Conservation (phyloP, 2,797 vertebrate genomes). For the Huso huso region DNA sequence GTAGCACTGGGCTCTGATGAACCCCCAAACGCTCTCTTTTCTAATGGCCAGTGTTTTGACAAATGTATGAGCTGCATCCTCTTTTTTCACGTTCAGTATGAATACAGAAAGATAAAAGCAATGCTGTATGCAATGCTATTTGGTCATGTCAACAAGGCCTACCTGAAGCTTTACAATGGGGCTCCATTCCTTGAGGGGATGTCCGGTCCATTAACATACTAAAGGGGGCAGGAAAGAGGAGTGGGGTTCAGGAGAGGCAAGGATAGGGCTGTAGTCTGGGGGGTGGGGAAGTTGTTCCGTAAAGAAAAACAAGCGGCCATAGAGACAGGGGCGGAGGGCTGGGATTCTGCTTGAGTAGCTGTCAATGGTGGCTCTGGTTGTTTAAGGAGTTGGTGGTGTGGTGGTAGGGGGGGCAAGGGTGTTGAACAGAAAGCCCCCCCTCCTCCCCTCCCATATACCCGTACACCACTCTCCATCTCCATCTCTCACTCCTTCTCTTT, state of each 20-base stretch:
- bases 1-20: too few species aligned
- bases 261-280: conserved; percentile 22
- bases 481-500: conserved; percentile 60
- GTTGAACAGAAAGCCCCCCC: background rate
- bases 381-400: conserved; percentile 4
- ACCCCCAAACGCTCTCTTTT: too few species aligned
- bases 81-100: too few species aligned
- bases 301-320: conserved; percentile 18
- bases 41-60: too few species aligned
- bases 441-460: conserved; percentile 10
- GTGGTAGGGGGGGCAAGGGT: background rate
- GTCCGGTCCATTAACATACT: background rate
- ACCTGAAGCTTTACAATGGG: too few species aligned
- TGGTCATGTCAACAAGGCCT: too few species aligned
- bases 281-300: background rate
- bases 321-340: conserved; percentile 45
- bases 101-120: too few species aligned
- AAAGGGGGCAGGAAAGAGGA: conserved; percentile 19
- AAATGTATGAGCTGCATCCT: too few species aligned
- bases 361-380: conserved; percentile 42
- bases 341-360: conserved; percentile 69
- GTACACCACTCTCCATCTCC: conserved; percentile 41
- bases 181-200: too few species aligned
- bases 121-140: too few species aligned
- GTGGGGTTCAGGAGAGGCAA: conserved; percentile 21